These are phyloP conservation scores for Ooceraea biroi DNA, from an alignment of 1,140 invertebrate species.

Conservation along the genomic window DNA sequence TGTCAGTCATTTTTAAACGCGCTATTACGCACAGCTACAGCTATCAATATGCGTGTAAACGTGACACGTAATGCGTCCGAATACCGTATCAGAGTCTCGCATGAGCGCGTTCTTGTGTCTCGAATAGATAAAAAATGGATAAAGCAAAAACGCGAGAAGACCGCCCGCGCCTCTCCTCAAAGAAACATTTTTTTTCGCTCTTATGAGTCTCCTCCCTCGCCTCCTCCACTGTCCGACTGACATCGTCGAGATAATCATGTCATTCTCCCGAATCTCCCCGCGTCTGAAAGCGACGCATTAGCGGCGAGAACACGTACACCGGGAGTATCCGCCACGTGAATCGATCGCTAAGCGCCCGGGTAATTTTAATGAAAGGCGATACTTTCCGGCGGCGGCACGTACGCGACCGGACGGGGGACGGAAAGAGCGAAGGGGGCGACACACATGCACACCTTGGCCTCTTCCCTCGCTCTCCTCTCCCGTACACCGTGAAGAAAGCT, in stretches of 20 bases:
- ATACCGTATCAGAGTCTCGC: background rate
- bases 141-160: background rate
- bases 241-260: background rate
- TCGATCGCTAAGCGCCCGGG: conserved; percentile 68
- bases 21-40: conserved; percentile 10
- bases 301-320: background rate
- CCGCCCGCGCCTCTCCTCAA: background rate
- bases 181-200: background rate
- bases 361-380: conserved; percentile 83
- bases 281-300: background rate
- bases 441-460: conserved; percentile 51
- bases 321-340: conserved; percentile 43
- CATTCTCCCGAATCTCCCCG: background rate
- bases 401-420: conserved; percentile 2
- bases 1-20: background rate
- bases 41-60: background rate
- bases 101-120: background rate
- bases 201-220: too few relatives aligned
- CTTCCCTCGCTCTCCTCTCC: conserved; percentile 38
- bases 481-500: background rate
- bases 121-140: background rate
- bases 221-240: background rate
- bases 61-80: background rate
- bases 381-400: conserved; percentile 65
- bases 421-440: background rate